These are phyloP conservation scores for Spheniscus humboldti DNA, from an alignment of 2,797 vertebrate genomes.

Conservation along the genomic window DNA sequence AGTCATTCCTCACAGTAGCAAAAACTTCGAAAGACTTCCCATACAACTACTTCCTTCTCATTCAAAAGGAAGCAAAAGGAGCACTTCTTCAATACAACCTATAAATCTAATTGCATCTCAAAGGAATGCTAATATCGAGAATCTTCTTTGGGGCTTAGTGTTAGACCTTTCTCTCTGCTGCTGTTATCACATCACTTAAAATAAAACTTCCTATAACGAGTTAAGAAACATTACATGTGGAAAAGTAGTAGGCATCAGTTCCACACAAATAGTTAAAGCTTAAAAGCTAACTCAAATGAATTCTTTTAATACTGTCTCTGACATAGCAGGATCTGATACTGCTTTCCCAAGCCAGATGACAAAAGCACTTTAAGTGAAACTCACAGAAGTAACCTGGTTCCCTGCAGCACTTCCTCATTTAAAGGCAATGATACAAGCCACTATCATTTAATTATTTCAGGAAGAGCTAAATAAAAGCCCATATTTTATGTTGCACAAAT, in stretches of 20 bases:
- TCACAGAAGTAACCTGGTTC: background rate
- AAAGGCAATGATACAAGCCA: background rate
- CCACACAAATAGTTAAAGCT: background rate
- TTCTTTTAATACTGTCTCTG: background rate
- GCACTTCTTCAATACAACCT: background rate
- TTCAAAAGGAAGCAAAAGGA: background rate
- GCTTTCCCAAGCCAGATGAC: background rate
- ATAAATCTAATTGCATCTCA: background rate
- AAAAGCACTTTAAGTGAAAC: background rate
- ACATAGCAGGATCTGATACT: background rate
- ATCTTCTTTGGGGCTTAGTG: background rate
- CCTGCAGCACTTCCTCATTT: background rate
- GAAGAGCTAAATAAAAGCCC: background rate
- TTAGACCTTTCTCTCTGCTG: background rate
- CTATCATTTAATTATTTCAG: background rate
- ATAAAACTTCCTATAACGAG: background rate
- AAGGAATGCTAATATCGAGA: background rate
- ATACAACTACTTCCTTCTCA: background rate
- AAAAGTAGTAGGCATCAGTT: background rate
- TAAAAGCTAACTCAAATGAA: background rate
- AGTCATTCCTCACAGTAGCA: background rate
- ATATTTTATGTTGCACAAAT: background rate
- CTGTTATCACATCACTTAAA: background rate
- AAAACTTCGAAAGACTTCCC: background rate
- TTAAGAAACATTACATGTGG: background rate